Evolutionary conservation across 2,888 invertebrate species (phyloP), one percentile per base, ranked within the genome.

Genomic region (Brachypterus glaber): DNA sequence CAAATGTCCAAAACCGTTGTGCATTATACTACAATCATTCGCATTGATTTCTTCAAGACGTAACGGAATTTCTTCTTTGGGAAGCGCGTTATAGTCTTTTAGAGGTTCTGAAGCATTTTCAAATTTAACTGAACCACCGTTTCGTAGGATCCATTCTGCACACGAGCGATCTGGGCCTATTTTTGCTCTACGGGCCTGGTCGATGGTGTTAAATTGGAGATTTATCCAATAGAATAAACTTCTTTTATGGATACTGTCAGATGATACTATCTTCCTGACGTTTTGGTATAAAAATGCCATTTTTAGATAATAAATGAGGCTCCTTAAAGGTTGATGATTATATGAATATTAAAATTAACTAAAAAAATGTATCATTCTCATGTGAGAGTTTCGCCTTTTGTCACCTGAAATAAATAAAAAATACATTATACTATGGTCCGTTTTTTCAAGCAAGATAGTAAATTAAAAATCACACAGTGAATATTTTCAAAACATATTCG

Each of bases 111-210:
- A 53, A 3, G 57, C 51, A 30, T 51, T 52, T 21, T 68, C 68
- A 76, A 85, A 91, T 42, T 77, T 77, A 0, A 96, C 76, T 39
- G 73, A 70, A 2, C 89, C 95, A 2, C 95, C 95, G 67, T 93
- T 93, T 47, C 84, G 74, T 17, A 97, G 67, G 4, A 96, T 69
- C 96, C 97, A 97, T 65, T 97, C 96, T 0, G 95, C 92, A 64
- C 95, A 95, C 3, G 84, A 79, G 35, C 88, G 70, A 59, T 97
- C 90, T 0, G 93, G 79, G 0, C 97, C 97, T 27, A 91, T 73
- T 49, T 69, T 56, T 55, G 76, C 69, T 24, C 83, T 69, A 24
- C 89, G 73, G 0, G 77, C 70, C 2, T 63, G 52, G 55, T 88
- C 86, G 1, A 87, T 79, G 41, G 67, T 70, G 57, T 82, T 82